Percentiles rank a stretch among this genome's conserved stretches.
phyloP scores from a whole-genome alignment of 2,888 invertebrate species.

The Eutolmus rufibarbis region DNA sequence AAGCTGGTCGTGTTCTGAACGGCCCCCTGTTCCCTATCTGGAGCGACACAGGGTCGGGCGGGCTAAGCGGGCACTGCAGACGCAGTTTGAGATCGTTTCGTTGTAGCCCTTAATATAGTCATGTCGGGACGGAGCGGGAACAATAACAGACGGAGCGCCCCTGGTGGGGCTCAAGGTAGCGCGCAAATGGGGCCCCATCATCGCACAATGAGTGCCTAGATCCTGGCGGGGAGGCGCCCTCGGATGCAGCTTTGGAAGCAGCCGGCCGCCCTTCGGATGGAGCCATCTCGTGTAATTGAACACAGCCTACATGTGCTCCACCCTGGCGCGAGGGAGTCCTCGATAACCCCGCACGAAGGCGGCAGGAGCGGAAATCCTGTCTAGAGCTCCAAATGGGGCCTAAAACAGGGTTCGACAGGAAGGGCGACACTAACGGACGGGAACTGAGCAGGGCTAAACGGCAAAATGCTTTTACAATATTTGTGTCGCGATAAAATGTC shows the following conservation, averaged over 20 bases:
- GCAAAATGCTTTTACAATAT: slow-evolving; percentile 23
- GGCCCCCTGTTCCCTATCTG: background rate
- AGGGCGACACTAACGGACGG: slow-evolving; percentile 1
- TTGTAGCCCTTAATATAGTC: slow-evolving; percentile 15
- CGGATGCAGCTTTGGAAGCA: background rate
- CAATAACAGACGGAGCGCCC: background rate
- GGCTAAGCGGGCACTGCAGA: background rate
- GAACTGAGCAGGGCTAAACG: background rate
- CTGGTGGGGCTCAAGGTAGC: background rate
- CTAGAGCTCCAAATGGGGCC: background rate
- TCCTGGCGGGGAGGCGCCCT: background rate
- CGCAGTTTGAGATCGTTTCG: slow-evolving; percentile 6
- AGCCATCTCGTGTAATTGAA: slow-evolving; percentile 26
- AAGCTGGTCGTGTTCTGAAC: background rate
- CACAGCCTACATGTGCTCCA: slow-evolving; percentile 12
- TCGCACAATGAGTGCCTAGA: slow-evolving; percentile 2
- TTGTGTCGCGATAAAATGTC: slow-evolving; percentile 9
- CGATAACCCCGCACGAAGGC: background rate
- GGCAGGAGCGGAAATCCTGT: background rate
- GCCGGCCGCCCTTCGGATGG: background rate
- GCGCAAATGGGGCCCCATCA: slow-evolving; percentile 6
- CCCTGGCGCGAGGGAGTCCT: background rate
- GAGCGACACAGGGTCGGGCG: too few relatives aligned
- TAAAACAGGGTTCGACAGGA: background rate
- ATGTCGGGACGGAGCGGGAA: background rate